Evolutionary conservation across 2,113 vertebrate species (phyloP), one percentile per base, ranked within the genome.

Genomic region (Miniopterus natalensis): DNA sequence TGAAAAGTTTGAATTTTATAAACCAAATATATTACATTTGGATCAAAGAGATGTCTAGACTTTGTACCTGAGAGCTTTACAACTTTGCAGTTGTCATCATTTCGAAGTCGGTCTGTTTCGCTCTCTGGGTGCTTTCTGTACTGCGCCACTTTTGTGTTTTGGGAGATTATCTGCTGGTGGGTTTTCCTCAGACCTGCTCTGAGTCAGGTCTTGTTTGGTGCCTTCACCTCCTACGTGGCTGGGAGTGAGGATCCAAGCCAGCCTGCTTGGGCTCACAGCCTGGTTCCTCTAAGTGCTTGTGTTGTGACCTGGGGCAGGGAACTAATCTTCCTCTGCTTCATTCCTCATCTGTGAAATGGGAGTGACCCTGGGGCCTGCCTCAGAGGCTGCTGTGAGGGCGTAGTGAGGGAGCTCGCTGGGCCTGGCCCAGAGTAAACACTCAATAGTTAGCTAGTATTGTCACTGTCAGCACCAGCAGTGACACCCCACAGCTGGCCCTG

Each of bases 1-100:
- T 68, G 42, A 66, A 90, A 78, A 75, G 70, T 86, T 86, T 47
- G 73, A 11, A 65, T 40, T 84, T 90, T 63, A 31, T 51, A 85
- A 83, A 66, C 9, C 1, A 23, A 73, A 31, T 36, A 2, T 40
- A 61, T 68, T 80, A 63, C 10, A 21, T 81, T 87, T 83, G 84
- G 59, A 55, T 57, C 23, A 47, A 94, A 93, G 63, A 87, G 51
- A 47, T 84, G 42, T 66, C 18, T 78, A 57, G 18, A 57, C 49
- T 95, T 65, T 59, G 5, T 51, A 21, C n/a, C 42, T 59, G 21
- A 59, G 63, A 94, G 25, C n/a, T 89, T 79, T 53, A 42, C 11
- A 47, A 0, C 47, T 25, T 85, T 40, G 74, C 25, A 31, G 3
- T 57, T 70, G 59, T 92, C 15, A 31, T 71, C 63, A 36, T 42